phyloP scores from a whole-genome alignment of 64 coral and sea anemone species.

The Montipora cactus region DNA sequence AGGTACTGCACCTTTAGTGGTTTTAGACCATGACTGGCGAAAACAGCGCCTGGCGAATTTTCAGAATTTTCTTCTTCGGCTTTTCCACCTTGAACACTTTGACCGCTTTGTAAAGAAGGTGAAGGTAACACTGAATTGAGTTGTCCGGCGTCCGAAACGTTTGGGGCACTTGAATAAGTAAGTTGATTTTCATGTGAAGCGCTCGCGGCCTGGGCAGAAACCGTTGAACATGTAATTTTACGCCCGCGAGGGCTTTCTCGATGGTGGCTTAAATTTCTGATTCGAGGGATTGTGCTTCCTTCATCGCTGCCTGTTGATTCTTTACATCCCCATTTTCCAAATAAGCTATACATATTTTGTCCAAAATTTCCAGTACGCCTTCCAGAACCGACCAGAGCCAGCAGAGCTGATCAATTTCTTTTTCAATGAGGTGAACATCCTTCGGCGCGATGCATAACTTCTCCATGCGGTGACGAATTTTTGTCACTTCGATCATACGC shows the following conservation, averaged over 20 bases:
- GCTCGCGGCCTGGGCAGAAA: neutral
- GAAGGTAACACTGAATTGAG: neutral
- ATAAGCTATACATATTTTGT: no score
- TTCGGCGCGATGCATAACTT: slow-evolving; percentile 16
- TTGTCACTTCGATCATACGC: slow-evolving; percentile 10
- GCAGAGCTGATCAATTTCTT: slow-evolving; percentile 29
- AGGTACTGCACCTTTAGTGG: slow-evolving; percentile 47
- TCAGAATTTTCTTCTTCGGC: neutral
- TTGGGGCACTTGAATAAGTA: neutral
- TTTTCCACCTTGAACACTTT: neutral
- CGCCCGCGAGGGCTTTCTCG: slow-evolving; percentile 39
- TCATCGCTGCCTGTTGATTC: slow-evolving; percentile 15
- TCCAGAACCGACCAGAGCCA: slow-evolving; percentile 22
- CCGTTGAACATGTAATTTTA: neutral
- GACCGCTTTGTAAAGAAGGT: neutral
- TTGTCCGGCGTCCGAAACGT: neutral
- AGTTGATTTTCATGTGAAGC: no score
- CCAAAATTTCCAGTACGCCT: no score
- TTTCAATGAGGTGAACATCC: slow-evolving; percentile 26
- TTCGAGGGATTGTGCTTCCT: slow-evolving; percentile 64
- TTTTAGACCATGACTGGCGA: neutral
- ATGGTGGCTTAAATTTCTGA: slow-evolving; percentile 41
- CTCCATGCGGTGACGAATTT: slow-evolving; percentile 37
- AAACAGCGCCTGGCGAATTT: neutral
- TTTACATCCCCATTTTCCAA: slow-evolving; percentile 22